These are phyloP conservation scores for Pocota personata DNA, from an alignment of 2,888 invertebrate genomes.

Conservation along the genomic window DNA sequence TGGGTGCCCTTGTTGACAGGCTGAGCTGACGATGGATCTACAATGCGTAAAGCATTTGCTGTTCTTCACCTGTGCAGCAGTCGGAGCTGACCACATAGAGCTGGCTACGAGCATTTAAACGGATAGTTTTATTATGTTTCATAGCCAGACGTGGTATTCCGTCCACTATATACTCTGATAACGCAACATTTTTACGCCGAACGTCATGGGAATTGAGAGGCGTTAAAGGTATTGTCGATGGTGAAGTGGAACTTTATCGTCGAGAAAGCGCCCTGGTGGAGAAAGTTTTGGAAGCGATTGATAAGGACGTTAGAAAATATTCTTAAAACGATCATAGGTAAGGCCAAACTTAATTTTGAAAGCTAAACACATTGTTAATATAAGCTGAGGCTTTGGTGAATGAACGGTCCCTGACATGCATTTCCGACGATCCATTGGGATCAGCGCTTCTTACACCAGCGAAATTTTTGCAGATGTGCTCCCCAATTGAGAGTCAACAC, in stretches of 20 bases:
- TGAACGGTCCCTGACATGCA: not conserved
- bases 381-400: not conserved
- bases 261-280: constrained; percentile 35
- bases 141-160: constrained; percentile 6
- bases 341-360: not conserved
- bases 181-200: constrained; percentile 2
- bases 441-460: not conserved
- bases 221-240: not conserved
- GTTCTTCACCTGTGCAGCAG: constrained; percentile 30
- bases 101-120: constrained; percentile 2
- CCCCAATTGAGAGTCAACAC: not conserved
- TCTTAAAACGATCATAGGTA: constrained; percentile 58
- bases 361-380: too few species aligned
- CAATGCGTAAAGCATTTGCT: constrained; percentile 18
- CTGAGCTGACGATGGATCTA: not conserved
- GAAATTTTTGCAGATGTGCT: not conserved
- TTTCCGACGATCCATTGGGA: not conserved
- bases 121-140: constrained; percentile 5
- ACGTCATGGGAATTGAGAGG: constrained; percentile 3
- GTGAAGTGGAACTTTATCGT: constrained; percentile 19
- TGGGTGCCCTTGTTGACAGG: too few species aligned
- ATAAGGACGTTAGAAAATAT: constrained; percentile 49
- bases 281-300: constrained; percentile 64
- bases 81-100: constrained; percentile 44
- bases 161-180: constrained; percentile 21